Base-by-base conservation (phyloP, 1,140 invertebrate species). In the Onthophagus taurus region DNA sequence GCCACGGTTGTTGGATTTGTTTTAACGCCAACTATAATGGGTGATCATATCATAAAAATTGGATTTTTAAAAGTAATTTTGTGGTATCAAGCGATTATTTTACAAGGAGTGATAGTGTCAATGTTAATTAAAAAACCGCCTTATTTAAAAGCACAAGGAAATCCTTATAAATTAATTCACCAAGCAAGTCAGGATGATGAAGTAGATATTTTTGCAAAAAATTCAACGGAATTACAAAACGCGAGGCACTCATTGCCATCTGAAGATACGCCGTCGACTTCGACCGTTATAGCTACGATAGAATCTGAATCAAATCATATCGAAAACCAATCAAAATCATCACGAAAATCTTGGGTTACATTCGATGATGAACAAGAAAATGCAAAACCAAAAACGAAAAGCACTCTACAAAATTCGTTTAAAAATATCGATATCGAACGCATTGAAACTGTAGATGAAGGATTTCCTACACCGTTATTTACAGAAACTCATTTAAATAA, bases 71-170 rank as follows among this genome's bases (percentile, higher is more conserved):
- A 55, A 13, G 50, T 60, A 3, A 47, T 64, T 4, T 42, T 61
- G 21, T 61, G 60, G 55, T 62, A 64, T 38, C 58, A 62, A 42
- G 50, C 58, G 7, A 44, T 62, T 18, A 53, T 62, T 18, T 44
- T 64, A 23, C 57, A 59, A 48, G 53, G 58, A 11, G 37, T 60
- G 8, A 31, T 60, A 31, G 35, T 57, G 4, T 49, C 48, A 31
- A 38, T 61, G 14, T 38, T 52, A 4, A 53, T 63, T 31, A 54
- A 49, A 33, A 63, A 63, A 42, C 61, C 61, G 1, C 24, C 43
- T 30, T 63, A 63, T 45, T 45, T 63, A 20, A 63, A 61, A 49
- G 54, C 50, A 9, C 33, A 39, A 36, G 31, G 36, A 12, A 44
- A 47, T 4, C 31, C 43, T 5, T 60, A 59, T 38, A 50, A 56